phyloP scores from a whole-genome alignment of 53 echinoderm and acorn worm species.

The Henricia sp. region DNA sequence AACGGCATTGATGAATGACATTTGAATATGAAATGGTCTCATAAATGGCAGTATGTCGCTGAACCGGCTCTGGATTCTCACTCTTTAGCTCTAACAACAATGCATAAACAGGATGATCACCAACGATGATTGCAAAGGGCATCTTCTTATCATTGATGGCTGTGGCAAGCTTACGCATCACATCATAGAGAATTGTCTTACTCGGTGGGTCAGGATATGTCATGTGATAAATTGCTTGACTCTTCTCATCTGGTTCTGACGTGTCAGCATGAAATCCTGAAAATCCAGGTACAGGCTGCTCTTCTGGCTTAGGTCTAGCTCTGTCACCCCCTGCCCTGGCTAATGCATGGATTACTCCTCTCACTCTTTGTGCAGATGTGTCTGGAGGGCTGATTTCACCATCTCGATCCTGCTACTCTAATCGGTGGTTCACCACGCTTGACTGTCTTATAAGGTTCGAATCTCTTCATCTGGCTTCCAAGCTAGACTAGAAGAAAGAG shows the following conservation, averaged over 20 bases:
- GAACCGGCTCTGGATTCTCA: conserved; percentile 61
- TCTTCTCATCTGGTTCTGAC: conserved; percentile 61
- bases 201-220: conserved; percentile 51
- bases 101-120: conserved; percentile 65
- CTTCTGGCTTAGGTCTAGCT: conserved; percentile 55
- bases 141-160: conserved; percentile 61
- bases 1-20: conserved; percentile 63
- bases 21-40: conserved; percentile 66
- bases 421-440: conserved; percentile 67
- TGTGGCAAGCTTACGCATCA: conserved; percentile 50
- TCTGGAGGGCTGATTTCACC: conserved; percentile 20
- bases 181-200: conserved; percentile 71
- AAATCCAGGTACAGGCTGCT: conserved; percentile 64
- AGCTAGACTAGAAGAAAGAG: conserved; percentile 53
- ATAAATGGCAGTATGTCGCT: conserved; percentile 66
- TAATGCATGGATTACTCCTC: conserved; percentile 60
- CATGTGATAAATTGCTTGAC: conserved; percentile 50
- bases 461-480: conserved; percentile 41
- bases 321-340: conserved; percentile 48
- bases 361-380: conserved; percentile 58
- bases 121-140: conserved; percentile 70
- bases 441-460: conserved; percentile 55
- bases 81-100: conserved; percentile 62
- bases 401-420: conserved; percentile 17
- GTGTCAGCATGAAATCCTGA: conserved; percentile 60